A percentile compares a stretch with the other conserved stretches of the same genome.
These are phyloP conservation scores for Chaetophractus vellerosus DNA, from an alignment of 2,797 vertebrate species.

Conservation along the genomic window DNA sequence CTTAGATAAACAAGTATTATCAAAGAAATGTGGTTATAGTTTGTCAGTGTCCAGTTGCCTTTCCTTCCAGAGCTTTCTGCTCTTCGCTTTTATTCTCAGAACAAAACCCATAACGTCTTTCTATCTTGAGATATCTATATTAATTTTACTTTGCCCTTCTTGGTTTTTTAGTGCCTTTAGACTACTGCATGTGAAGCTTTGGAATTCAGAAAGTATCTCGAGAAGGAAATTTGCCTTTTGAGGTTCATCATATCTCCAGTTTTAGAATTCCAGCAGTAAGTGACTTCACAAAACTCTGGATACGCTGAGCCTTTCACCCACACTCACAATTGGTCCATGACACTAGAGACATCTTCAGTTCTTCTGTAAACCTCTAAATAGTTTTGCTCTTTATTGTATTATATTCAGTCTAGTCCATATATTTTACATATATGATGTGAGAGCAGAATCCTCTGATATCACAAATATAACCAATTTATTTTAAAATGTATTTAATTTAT, in stretches of 20 bases:
- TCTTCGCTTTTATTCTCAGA: neutral
- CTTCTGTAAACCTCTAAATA: neutral
- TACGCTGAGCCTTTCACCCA: neutral
- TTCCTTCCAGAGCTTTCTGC: neutral
- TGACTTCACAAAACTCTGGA: neutral
- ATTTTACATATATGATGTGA: too few relatives aligned
- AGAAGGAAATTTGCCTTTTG: neutral
- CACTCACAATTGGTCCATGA: neutral
- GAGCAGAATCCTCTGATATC: too few relatives aligned
- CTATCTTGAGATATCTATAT: neutral
- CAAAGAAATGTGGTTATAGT: neutral
- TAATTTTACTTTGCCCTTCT: neutral
- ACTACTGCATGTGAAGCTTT: too few relatives aligned
- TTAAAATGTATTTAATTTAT: too few relatives aligned
- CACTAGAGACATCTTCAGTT: too few relatives aligned
- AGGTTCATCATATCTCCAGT: neutral
- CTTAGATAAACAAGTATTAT: neutral
- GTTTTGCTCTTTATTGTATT: neutral
- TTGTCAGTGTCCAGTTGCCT: too few relatives aligned
- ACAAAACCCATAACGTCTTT: neutral
- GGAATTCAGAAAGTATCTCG: neutral
- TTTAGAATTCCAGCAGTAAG: neutral
- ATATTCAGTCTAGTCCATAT: too few relatives aligned
- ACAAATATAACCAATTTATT: too few relatives aligned
- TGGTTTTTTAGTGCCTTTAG: neutral